Percentiles rank a stretch among this genome's conserved stretches.
These are phyloP conservation scores for Plagodis pulveraria DNA, from an alignment of 2,888 invertebrate genomes.

Conservation along the genomic window DNA sequence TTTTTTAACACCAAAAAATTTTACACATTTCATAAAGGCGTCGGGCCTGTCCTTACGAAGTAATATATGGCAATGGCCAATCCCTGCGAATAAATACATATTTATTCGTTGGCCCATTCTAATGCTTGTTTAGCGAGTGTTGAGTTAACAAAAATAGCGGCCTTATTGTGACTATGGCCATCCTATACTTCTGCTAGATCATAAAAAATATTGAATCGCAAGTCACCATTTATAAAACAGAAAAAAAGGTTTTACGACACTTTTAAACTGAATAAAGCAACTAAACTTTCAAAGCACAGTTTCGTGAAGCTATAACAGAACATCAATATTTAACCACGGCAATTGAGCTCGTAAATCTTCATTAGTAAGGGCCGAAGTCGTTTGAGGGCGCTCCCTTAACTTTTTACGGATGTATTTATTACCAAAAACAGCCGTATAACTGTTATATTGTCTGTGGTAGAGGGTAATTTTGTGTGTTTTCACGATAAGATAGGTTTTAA, in stretches of 20 bases:
- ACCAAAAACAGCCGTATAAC: background rate
- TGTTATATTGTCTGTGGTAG: background rate
- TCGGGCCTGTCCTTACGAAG: too few species aligned
- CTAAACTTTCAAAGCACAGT: conserved; percentile 8
- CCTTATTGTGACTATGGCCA: too few species aligned
- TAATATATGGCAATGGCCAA: too few species aligned
- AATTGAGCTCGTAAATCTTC: conserved; percentile 33
- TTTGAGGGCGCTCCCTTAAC: conserved; percentile 17
- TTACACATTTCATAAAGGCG: too few species aligned
- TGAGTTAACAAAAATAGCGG: too few species aligned
- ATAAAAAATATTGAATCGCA: too few species aligned
- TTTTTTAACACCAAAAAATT: too few species aligned
- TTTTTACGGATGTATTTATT: conserved; percentile 7
- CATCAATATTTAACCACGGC: conserved; percentile 30
- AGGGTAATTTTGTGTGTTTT: background rate
- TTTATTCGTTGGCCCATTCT: too few species aligned
- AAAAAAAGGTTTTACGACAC: conserved; percentile 3
- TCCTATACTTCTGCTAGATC: too few species aligned
- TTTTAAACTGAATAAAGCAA: conserved; percentile 9
- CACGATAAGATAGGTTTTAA: background rate
- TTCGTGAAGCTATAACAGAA: conserved; percentile 4
- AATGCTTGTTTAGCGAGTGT: too few species aligned
- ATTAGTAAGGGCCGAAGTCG: conserved; percentile 28
- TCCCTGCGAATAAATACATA: too few species aligned
- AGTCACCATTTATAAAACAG: too few species aligned